Percentiles rank a stretch among this genome's conserved stretches.
phyloP scores from a whole-genome alignment of 1,140 invertebrate genomes.

The Alviniconcha marisindica region DNA sequence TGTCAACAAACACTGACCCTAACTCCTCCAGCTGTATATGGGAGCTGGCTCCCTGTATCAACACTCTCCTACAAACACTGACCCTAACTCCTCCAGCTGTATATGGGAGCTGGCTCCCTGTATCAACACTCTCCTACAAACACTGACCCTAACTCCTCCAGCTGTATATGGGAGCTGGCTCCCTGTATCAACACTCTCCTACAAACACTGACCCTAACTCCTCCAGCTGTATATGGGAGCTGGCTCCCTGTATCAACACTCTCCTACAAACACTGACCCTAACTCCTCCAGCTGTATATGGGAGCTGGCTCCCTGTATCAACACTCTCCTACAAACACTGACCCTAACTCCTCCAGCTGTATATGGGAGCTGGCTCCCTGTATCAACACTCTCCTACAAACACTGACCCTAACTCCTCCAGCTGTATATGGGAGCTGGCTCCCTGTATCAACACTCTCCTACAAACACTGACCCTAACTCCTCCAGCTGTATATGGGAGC shows the following conservation, averaged over 20 bases:
- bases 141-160: too few species aligned
- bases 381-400: too few species aligned
- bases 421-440: conserved; percentile 77
- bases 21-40: too few species aligned
- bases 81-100: too few species aligned
- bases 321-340: background rate
- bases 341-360: conserved; percentile 8
- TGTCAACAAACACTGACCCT: too few species aligned
- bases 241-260: background rate
- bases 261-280: too few species aligned
- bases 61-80: too few species aligned
- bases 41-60: too few species aligned
- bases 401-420: conserved; percentile 88
- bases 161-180: too few species aligned
- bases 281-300: conserved; percentile 87
- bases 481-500: conserved; percentile 77
- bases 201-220: background rate
- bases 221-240: background rate
- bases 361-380: background rate
- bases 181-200: too few species aligned
- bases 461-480: conserved; percentile 80
- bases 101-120: too few species aligned
- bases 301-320: conserved; percentile 75
- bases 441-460: conserved; percentile 68
- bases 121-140: too few species aligned